Percentiles rank a stretch among this genome's conserved stretches.
phyloP scores from a whole-genome alignment of 2,113 vertebrate genomes.

The Cochlearius cochlearius region DNA sequence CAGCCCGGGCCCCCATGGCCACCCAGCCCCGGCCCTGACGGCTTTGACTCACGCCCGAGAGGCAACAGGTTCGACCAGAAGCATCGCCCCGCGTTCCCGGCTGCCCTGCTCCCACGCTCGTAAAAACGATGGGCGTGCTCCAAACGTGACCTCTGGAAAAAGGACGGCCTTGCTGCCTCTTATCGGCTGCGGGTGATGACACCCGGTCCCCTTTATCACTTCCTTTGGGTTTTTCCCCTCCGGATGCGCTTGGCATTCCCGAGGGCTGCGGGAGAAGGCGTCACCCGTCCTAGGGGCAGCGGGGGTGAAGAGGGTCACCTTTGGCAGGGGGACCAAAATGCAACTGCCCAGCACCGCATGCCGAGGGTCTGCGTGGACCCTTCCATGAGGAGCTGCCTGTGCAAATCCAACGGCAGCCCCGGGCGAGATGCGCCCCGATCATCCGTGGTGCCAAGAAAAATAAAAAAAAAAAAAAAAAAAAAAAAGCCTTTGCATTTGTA shows the following conservation, averaged over 20 bases:
- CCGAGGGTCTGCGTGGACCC: not conserved
- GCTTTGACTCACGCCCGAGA: not conserved
- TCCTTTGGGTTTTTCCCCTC: not conserved
- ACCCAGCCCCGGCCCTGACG: not conserved
- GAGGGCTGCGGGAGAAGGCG: not conserved
- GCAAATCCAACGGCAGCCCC: not conserved
- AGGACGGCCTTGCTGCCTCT: not conserved
- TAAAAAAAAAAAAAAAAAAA: not conserved
- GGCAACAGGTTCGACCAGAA: slow-evolving; percentile 72
- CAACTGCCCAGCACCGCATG: not conserved
- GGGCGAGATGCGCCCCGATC: not conserved
- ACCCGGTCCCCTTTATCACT: slow-evolving; percentile 19
- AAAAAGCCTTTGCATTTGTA: not conserved
- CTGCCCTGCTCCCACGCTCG: slow-evolving; percentile 61
- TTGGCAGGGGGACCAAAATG: not conserved
- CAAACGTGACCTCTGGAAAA: slow-evolving; percentile 32
- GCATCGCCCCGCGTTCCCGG: not conserved
- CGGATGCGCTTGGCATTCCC: not conserved
- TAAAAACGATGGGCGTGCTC: slow-evolving; percentile 48
- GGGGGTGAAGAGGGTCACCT: not conserved
- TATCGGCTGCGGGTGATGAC: not conserved
- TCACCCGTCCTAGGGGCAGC: not conserved
- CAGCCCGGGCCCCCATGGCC: not conserved
- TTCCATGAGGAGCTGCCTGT: not conserved
- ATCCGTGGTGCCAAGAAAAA: not conserved